Evolutionary conservation across 2,797 vertebrate species (phyloP), one percentile per base, ranked within the genome.

Genomic region (Mico argentatus): DNA sequence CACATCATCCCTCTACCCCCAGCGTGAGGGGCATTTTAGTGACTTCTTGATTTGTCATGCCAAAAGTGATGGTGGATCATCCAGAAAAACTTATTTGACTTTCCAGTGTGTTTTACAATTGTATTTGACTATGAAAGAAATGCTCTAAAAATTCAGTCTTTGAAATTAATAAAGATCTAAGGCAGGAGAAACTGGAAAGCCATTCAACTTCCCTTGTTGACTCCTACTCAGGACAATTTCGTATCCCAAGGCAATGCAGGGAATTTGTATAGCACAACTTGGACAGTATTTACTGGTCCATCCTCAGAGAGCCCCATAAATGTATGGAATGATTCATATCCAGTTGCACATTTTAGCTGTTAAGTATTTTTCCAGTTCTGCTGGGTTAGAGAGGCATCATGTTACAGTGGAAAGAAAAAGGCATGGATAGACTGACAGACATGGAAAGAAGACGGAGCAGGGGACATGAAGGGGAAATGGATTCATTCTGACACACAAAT

Each of bases 401-500:
- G 22, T 39, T 55, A 85, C 30, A 75, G 52, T 50, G 79, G 46
- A 90, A 86, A 94, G 83, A 92, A 50, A 15, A 67, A 77, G 36
- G 70, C 26, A 24, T 14, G 79, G 59, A 77, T 64, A 87, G 46
- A 84, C 61, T 30, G 41, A 67, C 91, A 50, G 81, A 55, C 30
- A n/a, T 2, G 57, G 88, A 92, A 64, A 95, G n/a, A 77, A 95
- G n/a, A 77, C 4, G 76, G 80, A 81, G 57, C 36, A 27, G 70
- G 86, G 90, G 73, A 72, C 46, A 26, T 1, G 2, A 75, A 92
- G 55, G 50, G 83, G 80, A 91, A 94, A 89, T 14, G 80, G 39
- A 85, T 57, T 91, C 61, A 36, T 75, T 33, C 79, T 84, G 84
- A 96, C 70, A 57, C 67, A 67, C 30, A 44, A 33, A n/a, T 7